A percentile compares a stretch with the other conserved stretches of the same genome.
phyloP scores from a whole-genome alignment of 2,113 vertebrate species.

The Acinonyx jubatus region DNA sequence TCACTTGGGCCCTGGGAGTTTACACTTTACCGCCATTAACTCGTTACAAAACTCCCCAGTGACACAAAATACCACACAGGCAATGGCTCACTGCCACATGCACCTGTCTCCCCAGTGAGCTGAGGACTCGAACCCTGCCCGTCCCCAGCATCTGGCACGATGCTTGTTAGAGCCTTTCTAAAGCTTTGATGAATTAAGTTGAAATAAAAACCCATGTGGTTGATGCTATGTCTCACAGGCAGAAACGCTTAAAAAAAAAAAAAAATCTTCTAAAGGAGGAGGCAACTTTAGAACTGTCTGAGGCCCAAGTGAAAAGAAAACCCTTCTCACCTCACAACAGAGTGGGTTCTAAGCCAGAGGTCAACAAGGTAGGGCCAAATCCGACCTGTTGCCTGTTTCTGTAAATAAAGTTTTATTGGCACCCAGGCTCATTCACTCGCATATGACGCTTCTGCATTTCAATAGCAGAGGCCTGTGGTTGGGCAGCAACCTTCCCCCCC shows the following conservation, averaged over 20 bases:
- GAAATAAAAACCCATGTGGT: neutral
- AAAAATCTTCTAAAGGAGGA: neutral
- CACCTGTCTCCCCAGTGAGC: too few relatives aligned
- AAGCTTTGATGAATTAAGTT: neutral
- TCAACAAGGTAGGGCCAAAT: fast-evolving
- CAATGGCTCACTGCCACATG: fast-evolving
- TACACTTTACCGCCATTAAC: too few relatives aligned
- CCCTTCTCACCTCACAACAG: neutral
- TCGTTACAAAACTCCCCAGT: neutral
- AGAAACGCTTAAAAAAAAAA: neutral
- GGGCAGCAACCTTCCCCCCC: fast-evolving
- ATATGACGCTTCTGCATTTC: neutral
- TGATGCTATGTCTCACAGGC: neutral
- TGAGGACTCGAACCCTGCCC: neutral
- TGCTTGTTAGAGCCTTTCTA: neutral
- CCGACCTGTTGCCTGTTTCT: neutral
- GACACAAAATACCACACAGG: neutral
- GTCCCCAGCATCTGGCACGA: neutral
- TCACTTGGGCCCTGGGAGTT: neutral
- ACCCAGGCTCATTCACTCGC: neutral
- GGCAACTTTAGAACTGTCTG: neutral
- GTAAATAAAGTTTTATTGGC: neutral
- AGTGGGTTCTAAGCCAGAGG: neutral
- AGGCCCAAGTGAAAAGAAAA: neutral
- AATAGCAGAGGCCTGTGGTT: neutral